Base-by-base conservation (phyloP, 2,797 vertebrate genomes). In the Alfaro cultratus region DNA sequence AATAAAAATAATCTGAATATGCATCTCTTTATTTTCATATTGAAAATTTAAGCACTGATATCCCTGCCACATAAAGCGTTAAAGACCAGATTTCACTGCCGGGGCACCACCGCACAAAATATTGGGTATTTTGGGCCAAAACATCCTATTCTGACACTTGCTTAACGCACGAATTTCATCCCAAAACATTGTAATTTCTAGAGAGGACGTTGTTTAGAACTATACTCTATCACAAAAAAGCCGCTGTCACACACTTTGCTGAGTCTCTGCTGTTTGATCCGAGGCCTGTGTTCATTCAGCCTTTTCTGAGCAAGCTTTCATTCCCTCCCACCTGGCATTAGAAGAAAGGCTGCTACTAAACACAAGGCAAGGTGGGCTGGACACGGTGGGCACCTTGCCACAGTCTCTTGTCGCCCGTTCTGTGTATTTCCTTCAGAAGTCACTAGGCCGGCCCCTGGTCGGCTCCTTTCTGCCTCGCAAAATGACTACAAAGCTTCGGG, bases 361-460 rank as follows among this genome's bases (percentile, higher is more conserved):
- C 86, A 86, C 92, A 87, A 92, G 83, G 46, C 92, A 92, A 92
- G 92, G 90, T 84, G 80, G 60, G 79, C 73, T 73, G 1, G 79
- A 88, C 92, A 91, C 80, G 73, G 83, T 73, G 39, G 89, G 93
- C 93, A 86, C 76, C 13, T 55, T 88, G 93, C 91, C 93, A 87
- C 91, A 91, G 88, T 87, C 82, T 87, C 87, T 91, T 94, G 91
- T 90, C 41, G 67, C 88, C 85, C 84, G 91, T 72, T 80, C 88
- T 90, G 87, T 77, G 36, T 93, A 93, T 96, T 94, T 94, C 92
- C 91, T 92, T 89, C 88, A 92, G 93, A 84, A 94, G 93, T 89
- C 89, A 77, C 86, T 73, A 11, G 8, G 62, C 84, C 80, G 80
- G 75, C 80, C 83, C 83, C 80, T 76, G 77, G 81, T 87, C 84